phyloP scores from a whole-genome alignment of 2,888 invertebrate genomes.

The Patella ulyssiponensis region DNA sequence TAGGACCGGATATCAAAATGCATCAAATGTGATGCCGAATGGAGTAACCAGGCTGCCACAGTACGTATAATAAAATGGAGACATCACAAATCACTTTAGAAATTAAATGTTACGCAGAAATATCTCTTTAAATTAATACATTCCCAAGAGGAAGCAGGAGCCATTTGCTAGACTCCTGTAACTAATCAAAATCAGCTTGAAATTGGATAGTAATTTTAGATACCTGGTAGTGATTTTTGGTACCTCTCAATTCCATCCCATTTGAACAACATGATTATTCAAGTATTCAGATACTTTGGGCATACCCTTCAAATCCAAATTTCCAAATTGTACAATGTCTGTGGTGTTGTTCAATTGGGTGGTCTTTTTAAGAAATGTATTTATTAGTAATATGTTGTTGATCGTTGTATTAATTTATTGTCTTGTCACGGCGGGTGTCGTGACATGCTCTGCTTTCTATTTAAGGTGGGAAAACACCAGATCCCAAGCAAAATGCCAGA shows the following conservation, averaged over 20 bases:
- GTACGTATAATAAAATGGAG: constrained; percentile 34
- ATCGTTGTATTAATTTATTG: constrained; percentile 26
- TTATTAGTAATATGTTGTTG: neutral
- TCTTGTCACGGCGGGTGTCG: constrained; percentile 65
- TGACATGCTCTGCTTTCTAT: constrained; percentile 70
- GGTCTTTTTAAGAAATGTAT: neutral
- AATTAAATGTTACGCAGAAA: no score
- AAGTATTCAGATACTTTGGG: no score
- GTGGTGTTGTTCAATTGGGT: constrained; percentile 9
- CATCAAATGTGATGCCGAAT: constrained; percentile 4
- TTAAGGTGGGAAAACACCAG: constrained; percentile 98
- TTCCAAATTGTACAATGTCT: constrained; percentile 11
- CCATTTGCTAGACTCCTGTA: no score
- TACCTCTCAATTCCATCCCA: no score
- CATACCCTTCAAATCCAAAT: constrained; percentile 7
- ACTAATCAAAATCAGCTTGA: no score
- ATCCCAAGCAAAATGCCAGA: constrained; percentile 84
- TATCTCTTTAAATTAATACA: no score
- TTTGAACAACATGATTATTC: no score
- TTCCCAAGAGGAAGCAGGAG: no score
- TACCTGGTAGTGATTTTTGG: no score
- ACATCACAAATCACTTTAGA: no score
- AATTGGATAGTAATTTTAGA: no score
- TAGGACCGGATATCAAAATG: constrained; percentile 46
- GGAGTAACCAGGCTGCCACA: constrained; percentile 26